These are phyloP conservation scores for Ciconia nigra DNA, from an alignment of 2,797 vertebrate species.

Conservation along the genomic window DNA sequence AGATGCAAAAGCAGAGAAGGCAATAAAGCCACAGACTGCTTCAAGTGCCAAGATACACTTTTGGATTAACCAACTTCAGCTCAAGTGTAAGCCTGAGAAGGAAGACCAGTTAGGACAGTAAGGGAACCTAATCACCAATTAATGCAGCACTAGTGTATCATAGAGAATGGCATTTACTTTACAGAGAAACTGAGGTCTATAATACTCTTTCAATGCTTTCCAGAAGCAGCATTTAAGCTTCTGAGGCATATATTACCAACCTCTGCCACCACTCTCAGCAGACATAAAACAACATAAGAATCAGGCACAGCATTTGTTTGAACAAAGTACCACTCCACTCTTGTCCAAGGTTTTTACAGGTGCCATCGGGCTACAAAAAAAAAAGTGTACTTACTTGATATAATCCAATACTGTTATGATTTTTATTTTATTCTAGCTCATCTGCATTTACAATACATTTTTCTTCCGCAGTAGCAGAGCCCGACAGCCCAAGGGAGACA, in stretches of 20 bases:
- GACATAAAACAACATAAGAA: not conserved
- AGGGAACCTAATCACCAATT: not conserved
- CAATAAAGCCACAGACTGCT: not conserved
- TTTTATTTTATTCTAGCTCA: not conserved
- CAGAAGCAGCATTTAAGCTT: not conserved
- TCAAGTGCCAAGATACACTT: not conserved
- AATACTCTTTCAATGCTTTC: not conserved
- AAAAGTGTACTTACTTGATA: not conserved
- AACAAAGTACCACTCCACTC: not conserved
- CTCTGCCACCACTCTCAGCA: not conserved
- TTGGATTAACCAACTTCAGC: not conserved
- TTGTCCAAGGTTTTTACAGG: not conserved
- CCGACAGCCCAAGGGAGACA: not conserved
- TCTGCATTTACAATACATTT: not conserved
- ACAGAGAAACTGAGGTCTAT: not conserved
- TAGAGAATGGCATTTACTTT: not conserved
- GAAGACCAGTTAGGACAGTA: not conserved
- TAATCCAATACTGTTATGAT: fast-evolving
- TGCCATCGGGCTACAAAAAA: not conserved
- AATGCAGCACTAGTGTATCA: not conserved
- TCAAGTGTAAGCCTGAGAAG: not conserved
- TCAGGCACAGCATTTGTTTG: not conserved
- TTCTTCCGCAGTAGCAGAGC: not conserved
- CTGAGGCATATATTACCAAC: not conserved
- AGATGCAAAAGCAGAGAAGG: not conserved